Evolutionary conservation across 2,797 vertebrate species (phyloP), one percentile per base, ranked within the genome.

Genomic region (Uromys caudimaculatus): DNA sequence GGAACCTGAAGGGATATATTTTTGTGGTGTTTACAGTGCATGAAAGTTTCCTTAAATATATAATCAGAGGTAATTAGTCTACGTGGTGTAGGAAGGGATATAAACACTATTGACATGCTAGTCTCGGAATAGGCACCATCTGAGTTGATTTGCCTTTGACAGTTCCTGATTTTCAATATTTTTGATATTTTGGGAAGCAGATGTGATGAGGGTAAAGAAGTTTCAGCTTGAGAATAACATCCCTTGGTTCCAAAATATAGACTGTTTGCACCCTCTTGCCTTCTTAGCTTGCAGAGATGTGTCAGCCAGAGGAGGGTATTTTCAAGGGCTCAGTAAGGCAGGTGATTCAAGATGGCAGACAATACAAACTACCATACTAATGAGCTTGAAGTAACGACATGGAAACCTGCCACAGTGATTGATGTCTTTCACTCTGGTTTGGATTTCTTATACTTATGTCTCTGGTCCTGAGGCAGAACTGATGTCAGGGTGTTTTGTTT

Each of bases 11-110:
- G 89, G 92, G 95, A 97, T 97, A 91, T 97, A 95, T 95, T 97
- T 96, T 96, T 97, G 94, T 41, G 93, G 78, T 97, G 95, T 97
- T 97, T 98, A 97, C 94, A 91, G 87, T 97, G 91, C 94, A 89
- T 96, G 85, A 82, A 98, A 96, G 94, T 97, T 97, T 97, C 96
- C 95, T 98, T 97, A 97, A 98, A 97, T 97, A 98, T 95, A 97
- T 98, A 97, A 97, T 97, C 97, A 98, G 96, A 94, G 88, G 77
- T 97, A 98, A 97, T 97, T 95, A 95, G 93, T 93, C 89, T 97
- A 82, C 93, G 77, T 96, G 92, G 95, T 97, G 29, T 92, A 96
- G 91, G 97, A 96, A 96, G 94, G 89, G 87, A 81, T 95, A 64
- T 97, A 97, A 98, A 97, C 92, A 97, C 44, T 96, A 97, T 95